A percentile compares a stretch with the other conserved stretches of the same genome.
Conservation (phyloP, 1,140 invertebrate genomes). For the Scaptomyza pallida region DNA sequence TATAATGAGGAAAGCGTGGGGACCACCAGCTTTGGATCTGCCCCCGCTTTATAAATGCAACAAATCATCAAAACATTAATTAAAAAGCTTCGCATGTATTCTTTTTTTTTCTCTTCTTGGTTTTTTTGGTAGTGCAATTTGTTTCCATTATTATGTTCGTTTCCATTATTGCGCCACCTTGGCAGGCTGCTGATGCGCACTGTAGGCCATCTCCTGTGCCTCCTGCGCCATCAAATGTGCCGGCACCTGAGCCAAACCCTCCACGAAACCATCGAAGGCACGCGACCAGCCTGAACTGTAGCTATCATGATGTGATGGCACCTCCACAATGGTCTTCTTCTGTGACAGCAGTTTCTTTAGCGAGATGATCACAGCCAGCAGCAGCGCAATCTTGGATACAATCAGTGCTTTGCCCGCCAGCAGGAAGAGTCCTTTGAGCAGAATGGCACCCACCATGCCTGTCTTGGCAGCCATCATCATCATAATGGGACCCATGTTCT, state of each 20-base stretch:
- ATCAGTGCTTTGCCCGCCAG: constrained; percentile 93
- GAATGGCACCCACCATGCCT: constrained; percentile 90
- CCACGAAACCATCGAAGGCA: constrained; percentile 85
- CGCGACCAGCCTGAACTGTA: constrained; percentile 87
- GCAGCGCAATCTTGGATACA: constrained; percentile 91
- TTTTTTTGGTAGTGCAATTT: constrained; percentile 21
- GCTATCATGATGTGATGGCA: constrained; percentile 86
- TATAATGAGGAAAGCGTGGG: constrained; percentile 24
- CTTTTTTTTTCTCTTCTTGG: constrained; percentile 15
- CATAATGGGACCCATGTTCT: constrained; percentile 90
- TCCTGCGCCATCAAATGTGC: constrained; percentile 83
- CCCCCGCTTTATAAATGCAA: constrained; percentile 35
- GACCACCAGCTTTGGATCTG: background rate
- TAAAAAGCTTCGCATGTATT: constrained; percentile 41
- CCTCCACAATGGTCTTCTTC: constrained; percentile 91
- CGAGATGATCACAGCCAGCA: constrained; percentile 91
- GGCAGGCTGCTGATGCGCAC: constrained; percentile 85
- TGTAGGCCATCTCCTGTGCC: constrained; percentile 88
- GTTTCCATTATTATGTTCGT: constrained; percentile 17
- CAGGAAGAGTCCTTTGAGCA: constrained; percentile 91
- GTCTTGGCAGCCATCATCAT: constrained; percentile 91
- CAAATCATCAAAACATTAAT: constrained; percentile 27
- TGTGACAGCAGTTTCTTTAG: constrained; percentile 91
- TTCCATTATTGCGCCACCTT: constrained; percentile 49
- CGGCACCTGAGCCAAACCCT: constrained; percentile 76